These are phyloP conservation scores for Cyprinodon diabolis DNA, from an alignment of 2,797 vertebrate genomes.

Conservation along the genomic window DNA sequence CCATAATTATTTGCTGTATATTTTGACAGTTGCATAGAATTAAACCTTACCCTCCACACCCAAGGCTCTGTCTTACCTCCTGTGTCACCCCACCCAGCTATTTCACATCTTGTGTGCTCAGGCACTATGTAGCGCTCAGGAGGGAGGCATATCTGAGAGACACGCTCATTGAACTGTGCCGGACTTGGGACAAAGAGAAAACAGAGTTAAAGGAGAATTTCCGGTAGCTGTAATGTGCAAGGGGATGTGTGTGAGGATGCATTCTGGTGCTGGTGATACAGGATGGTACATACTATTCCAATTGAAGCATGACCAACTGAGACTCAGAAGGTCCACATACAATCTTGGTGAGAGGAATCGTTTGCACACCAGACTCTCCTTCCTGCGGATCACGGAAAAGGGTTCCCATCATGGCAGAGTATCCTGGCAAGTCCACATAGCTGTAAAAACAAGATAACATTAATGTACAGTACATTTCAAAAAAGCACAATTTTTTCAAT, in stretches of 20 bases:
- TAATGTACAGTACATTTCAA: not conserved
- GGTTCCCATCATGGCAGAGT: slow-evolving; percentile 90
- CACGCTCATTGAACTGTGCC: slow-evolving; percentile 84
- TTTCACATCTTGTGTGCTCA: slow-evolving; percentile 87
- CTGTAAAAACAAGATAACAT: slow-evolving; percentile 67
- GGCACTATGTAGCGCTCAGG: slow-evolving; percentile 91
- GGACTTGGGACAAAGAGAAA: slow-evolving; percentile 74
- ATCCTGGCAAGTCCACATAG: slow-evolving; percentile 86
- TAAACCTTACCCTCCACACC: not conserved
- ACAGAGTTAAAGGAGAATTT: slow-evolving; percentile 24
- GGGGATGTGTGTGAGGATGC: not conserved
- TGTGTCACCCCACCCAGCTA: slow-evolving; percentile 94
- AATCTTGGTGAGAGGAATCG: slow-evolving; percentile 84
- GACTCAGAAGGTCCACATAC: slow-evolving; percentile 92
- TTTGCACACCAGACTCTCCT: slow-evolving; percentile 84
- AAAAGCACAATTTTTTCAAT: not conserved
- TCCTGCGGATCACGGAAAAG: slow-evolving; percentile 86
- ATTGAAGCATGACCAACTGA: slow-evolving; percentile 92
- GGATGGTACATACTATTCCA: slow-evolving; percentile 81
- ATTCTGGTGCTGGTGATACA: not conserved
- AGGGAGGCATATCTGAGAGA: slow-evolving; percentile 95
- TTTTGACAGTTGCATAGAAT: slow-evolving; percentile 11
- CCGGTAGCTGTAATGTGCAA: slow-evolving; percentile 3
- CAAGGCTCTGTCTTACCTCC: slow-evolving; percentile 80
- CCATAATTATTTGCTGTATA: slow-evolving; percentile 26